Evolutionary conservation across 2,113 vertebrate species (phyloP), one percentile per base, ranked within the genome.

Genomic region (Pipa parva): DNA sequence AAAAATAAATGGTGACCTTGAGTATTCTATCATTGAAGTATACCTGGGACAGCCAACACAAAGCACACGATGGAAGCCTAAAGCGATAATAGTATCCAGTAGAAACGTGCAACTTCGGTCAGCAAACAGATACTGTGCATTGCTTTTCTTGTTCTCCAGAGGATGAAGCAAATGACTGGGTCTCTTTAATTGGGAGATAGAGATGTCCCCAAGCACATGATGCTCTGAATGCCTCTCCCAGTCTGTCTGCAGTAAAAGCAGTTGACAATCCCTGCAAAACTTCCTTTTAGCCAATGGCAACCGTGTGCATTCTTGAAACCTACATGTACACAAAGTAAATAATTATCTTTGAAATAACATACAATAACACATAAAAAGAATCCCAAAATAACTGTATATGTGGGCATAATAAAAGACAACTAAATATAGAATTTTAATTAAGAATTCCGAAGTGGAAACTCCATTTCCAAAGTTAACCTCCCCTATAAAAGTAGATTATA

Each of bases 31-130:
- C n/a, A n/a, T n/a, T n/a, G 6, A 33, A 31, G 3, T 68, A 5
- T 81, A 98, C 97, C 97, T 90, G 18, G 97, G 95, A 2, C 94
- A 92, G 27, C 97, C 97, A 52, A 98, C 83, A 72, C 89, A 97
- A 1, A 98, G 87, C 4, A 97, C 85, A 78, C 90, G 92, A 61
- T 49, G 83, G 81, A 89, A 95, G 1, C 92, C 94, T 29, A 93
- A 86, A 3, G 33, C 55, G 1, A n/a, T 66, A 24, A 98, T 76
- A 0, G 91, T 78, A 63, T 90, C 85, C 63, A 95, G 77, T 1
- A 99, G 79, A 36, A 98, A 97, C 59, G 74, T 77, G 39, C 94
- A 84, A 77, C 89, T 97, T 79, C 93, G 89, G 12, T 93, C 91
- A 0, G 93, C 79, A 79, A 99, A 99, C 76, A 99, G 80, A 76